These are phyloP conservation scores for Leucoraja ocellata DNA, from an alignment of 2,797 vertebrate species.

Conservation along the genomic window DNA sequence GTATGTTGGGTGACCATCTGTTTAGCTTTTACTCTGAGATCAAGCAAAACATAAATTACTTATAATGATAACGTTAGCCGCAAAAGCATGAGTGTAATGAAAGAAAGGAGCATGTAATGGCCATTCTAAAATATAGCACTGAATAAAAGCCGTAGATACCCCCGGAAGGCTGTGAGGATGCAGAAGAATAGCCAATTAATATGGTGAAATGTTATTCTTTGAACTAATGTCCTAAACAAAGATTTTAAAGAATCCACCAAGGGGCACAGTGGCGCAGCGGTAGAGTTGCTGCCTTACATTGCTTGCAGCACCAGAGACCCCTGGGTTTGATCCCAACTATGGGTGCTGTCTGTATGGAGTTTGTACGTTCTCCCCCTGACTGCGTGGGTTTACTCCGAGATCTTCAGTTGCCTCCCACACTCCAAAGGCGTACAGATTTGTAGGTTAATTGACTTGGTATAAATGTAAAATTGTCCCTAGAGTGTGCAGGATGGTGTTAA, in stretches of 20 bases:
- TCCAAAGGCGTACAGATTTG: too few relatives aligned
- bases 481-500: too few relatives aligned
- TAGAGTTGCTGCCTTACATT: too few relatives aligned
- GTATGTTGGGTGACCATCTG: neutral
- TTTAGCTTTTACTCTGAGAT: conserved; percentile 16
- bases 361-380: too few relatives aligned
- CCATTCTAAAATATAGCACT: conserved; percentile 21
- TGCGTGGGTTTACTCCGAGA: too few relatives aligned
- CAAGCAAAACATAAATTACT: conserved; percentile 22
- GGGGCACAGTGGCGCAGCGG: too few relatives aligned
- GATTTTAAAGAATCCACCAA: neutral
- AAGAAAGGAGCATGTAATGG: neutral
- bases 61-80: neutral
- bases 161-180: neutral
- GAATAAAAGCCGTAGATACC: neutral
- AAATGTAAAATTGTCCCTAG: too few relatives aligned
- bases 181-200: neutral
- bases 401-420: too few relatives aligned
- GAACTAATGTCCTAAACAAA: neutral
- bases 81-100: neutral
- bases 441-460: too few relatives aligned
- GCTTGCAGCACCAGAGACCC: too few relatives aligned
- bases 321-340: too few relatives aligned
- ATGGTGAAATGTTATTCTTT: neutral
- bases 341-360: too few relatives aligned